Conservation (phyloP, 2,113 vertebrate genomes). For the Agapornis roseicollis region DNA sequence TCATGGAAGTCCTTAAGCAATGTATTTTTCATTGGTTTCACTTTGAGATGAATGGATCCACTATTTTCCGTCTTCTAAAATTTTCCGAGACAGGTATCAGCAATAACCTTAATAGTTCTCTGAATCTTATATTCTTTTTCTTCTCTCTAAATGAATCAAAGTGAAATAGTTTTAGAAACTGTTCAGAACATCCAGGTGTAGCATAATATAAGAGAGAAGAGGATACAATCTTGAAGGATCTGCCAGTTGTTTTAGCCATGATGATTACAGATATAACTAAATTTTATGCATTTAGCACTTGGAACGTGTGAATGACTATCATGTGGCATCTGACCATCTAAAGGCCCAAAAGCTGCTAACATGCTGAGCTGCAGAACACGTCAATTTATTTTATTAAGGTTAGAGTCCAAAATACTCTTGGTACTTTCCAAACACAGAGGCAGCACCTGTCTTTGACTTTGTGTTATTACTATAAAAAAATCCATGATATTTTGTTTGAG, state of each 20-base stretch:
- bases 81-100: not conserved
- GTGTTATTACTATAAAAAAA: not conserved
- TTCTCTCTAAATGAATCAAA: not conserved
- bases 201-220: not conserved
- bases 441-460: not conserved
- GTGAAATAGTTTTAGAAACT: not conserved
- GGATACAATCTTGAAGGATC: not conserved
- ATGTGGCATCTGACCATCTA: not conserved
- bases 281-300: not conserved
- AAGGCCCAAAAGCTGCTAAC: not conserved
- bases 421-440: not conserved
- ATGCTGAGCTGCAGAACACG: not conserved
- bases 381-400: not conserved
- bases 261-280: not conserved
- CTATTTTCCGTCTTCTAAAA: not conserved
- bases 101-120: not conserved
- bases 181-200: not conserved
- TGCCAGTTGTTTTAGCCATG: not conserved
- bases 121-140: not conserved
- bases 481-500: not conserved
- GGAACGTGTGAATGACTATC: fast-evolving
- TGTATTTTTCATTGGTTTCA: not conserved
- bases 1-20: not conserved
- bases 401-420: not conserved
- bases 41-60: not conserved